A percentile compares a stretch with the other conserved stretches of the same genome.
Conservation (phyloP, 2,113 vertebrate genomes). For the Cercopithecus mona region DNA sequence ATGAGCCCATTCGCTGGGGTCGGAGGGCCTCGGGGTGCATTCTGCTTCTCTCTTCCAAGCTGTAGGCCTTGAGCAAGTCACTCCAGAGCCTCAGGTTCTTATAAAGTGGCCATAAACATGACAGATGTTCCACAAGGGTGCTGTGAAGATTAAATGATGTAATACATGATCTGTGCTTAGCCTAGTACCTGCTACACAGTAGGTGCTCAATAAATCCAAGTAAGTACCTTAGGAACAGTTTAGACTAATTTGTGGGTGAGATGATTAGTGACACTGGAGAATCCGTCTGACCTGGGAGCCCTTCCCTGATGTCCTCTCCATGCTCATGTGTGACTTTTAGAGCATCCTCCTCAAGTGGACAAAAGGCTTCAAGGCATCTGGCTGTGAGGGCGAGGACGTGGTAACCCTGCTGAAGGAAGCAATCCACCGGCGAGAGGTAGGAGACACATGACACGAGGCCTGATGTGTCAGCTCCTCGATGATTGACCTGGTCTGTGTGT, state of each 20-base stretch:
- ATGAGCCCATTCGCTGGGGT: neutral
- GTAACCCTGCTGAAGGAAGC: conserved; percentile 94
- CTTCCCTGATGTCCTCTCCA: neutral
- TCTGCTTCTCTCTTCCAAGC: neutral
- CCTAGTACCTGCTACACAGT: too few species aligned
- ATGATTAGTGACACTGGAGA: neutral
- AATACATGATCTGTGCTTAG: neutral
- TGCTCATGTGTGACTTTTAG: conserved; percentile 76
- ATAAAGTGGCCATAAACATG: neutral
- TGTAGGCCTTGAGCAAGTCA: neutral
- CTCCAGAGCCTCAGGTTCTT: neutral
- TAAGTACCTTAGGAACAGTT: neutral
- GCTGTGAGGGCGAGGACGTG: conserved; percentile 95
- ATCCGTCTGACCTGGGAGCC: neutral
- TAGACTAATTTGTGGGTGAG: neutral
- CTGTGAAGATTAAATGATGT: neutral
- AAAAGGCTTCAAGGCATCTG: conserved; percentile 95
- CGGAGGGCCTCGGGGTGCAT: accelerated
- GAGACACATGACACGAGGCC: accelerated
- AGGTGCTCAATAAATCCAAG: neutral
- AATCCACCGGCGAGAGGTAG: conserved; percentile 90
- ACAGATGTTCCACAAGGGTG: neutral
- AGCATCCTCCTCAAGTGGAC: conserved; percentile 97
- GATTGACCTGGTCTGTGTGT: neutral
- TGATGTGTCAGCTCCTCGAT: too few species aligned